A percentile compares a stretch with the other conserved stretches of the same genome.
These are phyloP conservation scores for Paracentrotus lividus DNA, from an alignment of 53 echinoderm and acorn worm species.

Conservation along the genomic window DNA sequence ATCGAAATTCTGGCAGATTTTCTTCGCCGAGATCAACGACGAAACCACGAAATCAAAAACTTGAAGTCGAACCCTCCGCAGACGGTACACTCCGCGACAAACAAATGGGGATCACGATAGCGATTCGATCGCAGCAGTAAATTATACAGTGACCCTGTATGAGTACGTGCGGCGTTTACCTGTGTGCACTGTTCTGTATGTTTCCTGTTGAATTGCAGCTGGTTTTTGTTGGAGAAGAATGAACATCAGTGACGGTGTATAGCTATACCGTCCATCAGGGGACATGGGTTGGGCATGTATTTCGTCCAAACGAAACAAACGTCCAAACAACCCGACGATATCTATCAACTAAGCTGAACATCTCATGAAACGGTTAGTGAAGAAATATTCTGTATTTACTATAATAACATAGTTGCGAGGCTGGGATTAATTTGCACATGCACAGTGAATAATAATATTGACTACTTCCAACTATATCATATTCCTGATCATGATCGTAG, in stretches of 20 bases:
- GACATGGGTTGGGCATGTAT: background rate
- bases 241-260: too few relatives aligned
- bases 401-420: background rate
- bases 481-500: too few relatives aligned
- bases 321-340: conserved; percentile 4
- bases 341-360: conserved; percentile 1
- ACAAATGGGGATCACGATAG: background rate
- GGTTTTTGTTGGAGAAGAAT: background rate
- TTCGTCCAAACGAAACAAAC: background rate
- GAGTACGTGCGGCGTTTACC: background rate
- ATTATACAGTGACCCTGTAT: background rate
- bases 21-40: background rate
- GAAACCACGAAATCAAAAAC: background rate
- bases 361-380: conserved; percentile 23
- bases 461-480: background rate
- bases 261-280: too few relatives aligned
- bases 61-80: conserved; percentile 8
- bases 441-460: background rate
- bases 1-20: background rate
- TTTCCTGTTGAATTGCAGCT: conserved; percentile 7
- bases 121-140: conserved; percentile 18
- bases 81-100: background rate
- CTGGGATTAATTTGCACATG: background rate
- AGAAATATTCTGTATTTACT: background rate
- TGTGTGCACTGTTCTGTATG: background rate